phyloP scores from a whole-genome alignment of 2,113 vertebrate species.

The Amia ocellicauda region DNA sequence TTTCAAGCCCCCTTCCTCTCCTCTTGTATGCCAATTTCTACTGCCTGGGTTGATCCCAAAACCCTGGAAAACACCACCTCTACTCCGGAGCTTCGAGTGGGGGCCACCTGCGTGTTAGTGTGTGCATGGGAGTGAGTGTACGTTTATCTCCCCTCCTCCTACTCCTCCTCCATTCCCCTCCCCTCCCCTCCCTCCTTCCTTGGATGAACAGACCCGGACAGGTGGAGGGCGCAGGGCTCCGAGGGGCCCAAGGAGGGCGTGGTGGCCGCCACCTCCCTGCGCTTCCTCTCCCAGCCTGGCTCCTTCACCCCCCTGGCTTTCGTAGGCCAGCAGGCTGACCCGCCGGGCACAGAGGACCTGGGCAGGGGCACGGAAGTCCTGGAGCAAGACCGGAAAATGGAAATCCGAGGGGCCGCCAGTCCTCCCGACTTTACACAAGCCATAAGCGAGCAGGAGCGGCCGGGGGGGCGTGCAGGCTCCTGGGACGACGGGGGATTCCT shows the following conservation, averaged over 20 bases:
- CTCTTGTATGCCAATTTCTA: no score
- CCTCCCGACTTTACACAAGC: no score
- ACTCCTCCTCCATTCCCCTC: conserved; percentile 33
- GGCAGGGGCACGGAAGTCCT: conserved; percentile 20
- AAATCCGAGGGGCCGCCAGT: conserved; percentile 30
- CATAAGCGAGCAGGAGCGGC: conserved; percentile 61
- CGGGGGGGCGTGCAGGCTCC: conserved; percentile 56
- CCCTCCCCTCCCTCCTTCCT: conserved; percentile 26
- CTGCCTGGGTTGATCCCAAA: no score
- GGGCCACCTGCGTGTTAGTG: conserved; percentile 34
- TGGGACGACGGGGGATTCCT: conserved; percentile 48
- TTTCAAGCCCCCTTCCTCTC: no score
- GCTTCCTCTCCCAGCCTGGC: conserved; percentile 59
- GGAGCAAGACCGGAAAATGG: conserved; percentile 53
- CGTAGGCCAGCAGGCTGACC: conserved; percentile 40
- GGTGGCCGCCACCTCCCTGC: conserved; percentile 61
- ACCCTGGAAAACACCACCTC: no score
- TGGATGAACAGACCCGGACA: conserved; percentile 57
- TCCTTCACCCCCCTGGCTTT: conserved; percentile 51
- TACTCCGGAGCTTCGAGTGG: conserved; percentile 26
- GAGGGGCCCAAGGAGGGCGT: conserved; percentile 58
- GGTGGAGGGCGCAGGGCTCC: conserved; percentile 54
- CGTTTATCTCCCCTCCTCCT: conserved; percentile 41
- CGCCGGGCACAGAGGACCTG: conserved; percentile 10
- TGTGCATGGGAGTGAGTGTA: conserved; percentile 43